These are phyloP conservation scores for Paralichthys olivaceus DNA, from an alignment of 2,113 vertebrate species.

Conservation along the genomic window DNA sequence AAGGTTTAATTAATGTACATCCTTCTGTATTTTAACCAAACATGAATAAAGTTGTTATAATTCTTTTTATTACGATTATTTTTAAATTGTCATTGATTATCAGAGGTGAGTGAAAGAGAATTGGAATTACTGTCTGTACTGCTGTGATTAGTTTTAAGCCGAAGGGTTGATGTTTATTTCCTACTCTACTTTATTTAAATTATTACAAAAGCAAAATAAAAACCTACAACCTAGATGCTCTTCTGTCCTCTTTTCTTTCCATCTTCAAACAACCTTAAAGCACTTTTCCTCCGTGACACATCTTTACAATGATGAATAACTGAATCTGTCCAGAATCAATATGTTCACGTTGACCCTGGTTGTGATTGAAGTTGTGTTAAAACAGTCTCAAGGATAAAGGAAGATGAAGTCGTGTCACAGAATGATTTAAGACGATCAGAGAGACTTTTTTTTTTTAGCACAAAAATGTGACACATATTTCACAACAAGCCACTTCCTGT, in stretches of 20 bases:
- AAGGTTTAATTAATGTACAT: too few relatives aligned
- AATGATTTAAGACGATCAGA: background rate
- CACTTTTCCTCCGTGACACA: background rate
- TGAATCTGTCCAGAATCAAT: background rate
- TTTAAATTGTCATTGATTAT: too few relatives aligned
- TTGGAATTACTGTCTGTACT: too few relatives aligned
- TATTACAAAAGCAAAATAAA: too few relatives aligned
- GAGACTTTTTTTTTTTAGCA: background rate
- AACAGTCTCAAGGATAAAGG: conserved; percentile 1
- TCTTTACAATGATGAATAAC: conserved; percentile 1
- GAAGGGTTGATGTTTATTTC: too few relatives aligned
- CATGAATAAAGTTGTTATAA: too few relatives aligned
- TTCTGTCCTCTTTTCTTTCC: background rate
- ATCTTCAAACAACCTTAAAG: background rate
- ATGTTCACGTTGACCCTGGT: background rate
- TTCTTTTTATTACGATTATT: too few relatives aligned
- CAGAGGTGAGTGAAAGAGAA: too few relatives aligned
- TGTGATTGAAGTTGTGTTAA: background rate
- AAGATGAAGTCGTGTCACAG: background rate
- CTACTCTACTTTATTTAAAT: too few relatives aligned
- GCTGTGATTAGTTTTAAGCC: too few relatives aligned
- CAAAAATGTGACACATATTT: conserved; percentile 19
- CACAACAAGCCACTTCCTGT: conserved; percentile 12
- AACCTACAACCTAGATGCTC: background rate
- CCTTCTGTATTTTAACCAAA: too few relatives aligned